phyloP scores from a whole-genome alignment of 2,113 vertebrate species.

The Raja brachyura region DNA sequence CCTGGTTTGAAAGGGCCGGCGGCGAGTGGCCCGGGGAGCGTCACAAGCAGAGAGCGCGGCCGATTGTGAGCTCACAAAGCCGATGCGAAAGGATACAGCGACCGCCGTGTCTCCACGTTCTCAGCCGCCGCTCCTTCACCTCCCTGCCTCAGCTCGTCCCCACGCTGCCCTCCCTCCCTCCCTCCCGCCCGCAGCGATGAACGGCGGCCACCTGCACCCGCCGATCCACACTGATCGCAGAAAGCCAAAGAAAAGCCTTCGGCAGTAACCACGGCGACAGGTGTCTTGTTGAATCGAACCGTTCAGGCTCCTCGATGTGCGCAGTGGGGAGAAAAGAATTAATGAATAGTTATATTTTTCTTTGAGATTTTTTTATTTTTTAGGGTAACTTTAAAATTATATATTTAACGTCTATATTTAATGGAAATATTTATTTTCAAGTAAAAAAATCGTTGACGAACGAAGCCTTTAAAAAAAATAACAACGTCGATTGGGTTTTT shows the following conservation, averaged over 20 bases:
- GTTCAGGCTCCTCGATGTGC: neutral
- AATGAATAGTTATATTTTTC: neutral
- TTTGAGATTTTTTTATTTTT: neutral
- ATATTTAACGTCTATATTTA: neutral
- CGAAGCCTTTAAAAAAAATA: neutral
- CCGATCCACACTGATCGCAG: neutral
- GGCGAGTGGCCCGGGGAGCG: neutral
- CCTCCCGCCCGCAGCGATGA: too few relatives aligned
- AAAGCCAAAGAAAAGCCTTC: neutral
- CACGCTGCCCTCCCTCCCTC: too few relatives aligned
- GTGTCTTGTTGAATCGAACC: neutral
- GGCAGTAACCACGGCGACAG: neutral
- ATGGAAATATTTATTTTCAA: neutral
- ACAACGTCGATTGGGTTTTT: neutral
- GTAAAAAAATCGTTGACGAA: neutral
- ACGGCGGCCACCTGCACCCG: neutral
- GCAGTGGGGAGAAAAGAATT: neutral
- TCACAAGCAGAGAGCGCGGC: neutral
- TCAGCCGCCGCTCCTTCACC: neutral
- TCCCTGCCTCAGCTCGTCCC: too few relatives aligned
- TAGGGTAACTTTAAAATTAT: neutral
- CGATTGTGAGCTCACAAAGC: neutral
- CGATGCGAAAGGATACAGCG: neutral
- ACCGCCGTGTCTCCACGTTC: neutral
- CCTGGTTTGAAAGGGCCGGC: neutral